Base-by-base conservation (phyloP, 37 sponge, comb jelly and placozoan species). In the Chondrosia reniformis region DNA sequence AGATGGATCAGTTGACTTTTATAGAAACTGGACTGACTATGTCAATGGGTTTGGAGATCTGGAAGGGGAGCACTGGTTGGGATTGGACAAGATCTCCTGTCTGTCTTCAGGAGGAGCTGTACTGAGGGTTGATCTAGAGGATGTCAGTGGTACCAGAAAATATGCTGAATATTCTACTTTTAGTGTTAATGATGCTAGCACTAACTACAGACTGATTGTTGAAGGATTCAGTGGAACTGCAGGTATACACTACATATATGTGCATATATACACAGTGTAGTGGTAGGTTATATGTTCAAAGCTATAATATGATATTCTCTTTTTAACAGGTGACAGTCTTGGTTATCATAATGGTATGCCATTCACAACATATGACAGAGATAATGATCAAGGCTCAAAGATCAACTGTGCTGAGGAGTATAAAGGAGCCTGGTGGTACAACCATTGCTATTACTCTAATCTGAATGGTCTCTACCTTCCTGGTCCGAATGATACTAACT, bases 31-130 rank as follows among this genome's bases (percentile, higher is more conserved):
- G 72, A 17, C 19, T 44, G 19, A 6, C 12, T 69, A 69, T 40
- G 43, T 44, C 24, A 33, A 37, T 17, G 72, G 72, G n/a, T 69
- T 69, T 69, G 72, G 72, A 40, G 42, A 69, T 34, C 42, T 69
- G 37, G n/a, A 21, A 40, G n/a, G 36, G 15, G 72, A 69, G 22
- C 24, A 25, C 41, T 69, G 72, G 72, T 24, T 69, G 4, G 72
- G 72, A 2, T 25, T 69, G 4, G 72, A 69, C 19, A 2, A 41
- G 3, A 34, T 69, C 9, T 21, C 39, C 42, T 21, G 72, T 2
- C 43, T 69, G 2, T 42, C 72, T 17, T 21, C 40, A 17, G 72
- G 72, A 64, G 8, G 17, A 2, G 39, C 72, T 13, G 72, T 42
- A 37, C 72, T 69, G 5, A 8, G 72, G 3, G 43, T 69, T 1